These are phyloP conservation scores for Doris montereyensis DNA, from an alignment of 2,888 invertebrate genomes.

Conservation along the genomic window DNA sequence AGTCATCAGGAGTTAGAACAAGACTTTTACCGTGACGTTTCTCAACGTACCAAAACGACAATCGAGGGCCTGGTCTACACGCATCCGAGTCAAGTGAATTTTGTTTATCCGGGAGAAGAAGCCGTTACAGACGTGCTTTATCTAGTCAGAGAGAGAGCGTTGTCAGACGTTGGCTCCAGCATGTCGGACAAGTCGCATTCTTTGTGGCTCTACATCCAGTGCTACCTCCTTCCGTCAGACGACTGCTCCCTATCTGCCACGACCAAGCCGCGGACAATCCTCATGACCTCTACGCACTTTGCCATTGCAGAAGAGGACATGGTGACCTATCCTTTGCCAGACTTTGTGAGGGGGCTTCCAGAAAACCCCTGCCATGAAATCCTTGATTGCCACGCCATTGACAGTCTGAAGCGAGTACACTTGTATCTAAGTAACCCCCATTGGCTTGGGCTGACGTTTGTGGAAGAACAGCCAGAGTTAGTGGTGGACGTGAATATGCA, in stretches of 20 bases:
- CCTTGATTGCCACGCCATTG: slow-evolving; percentile 59
- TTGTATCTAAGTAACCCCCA: slow-evolving; percentile 53
- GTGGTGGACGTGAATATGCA: slow-evolving; percentile 63
- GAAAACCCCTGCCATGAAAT: slow-evolving; percentile 62
- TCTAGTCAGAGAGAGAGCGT: slow-evolving; percentile 59
- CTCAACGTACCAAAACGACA: slow-evolving; percentile 56
- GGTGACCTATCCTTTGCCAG: slow-evolving; percentile 70
- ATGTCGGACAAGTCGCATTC: slow-evolving; percentile 47
- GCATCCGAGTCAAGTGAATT: slow-evolving; percentile 61
- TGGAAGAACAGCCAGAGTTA: slow-evolving; percentile 67
- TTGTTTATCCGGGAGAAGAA: slow-evolving; percentile 68
- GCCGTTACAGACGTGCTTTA: slow-evolving; percentile 64
- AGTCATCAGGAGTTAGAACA: slow-evolving; percentile 59
- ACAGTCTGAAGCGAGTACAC: slow-evolving; percentile 60
- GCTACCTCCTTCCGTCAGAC: slow-evolving; percentile 48
- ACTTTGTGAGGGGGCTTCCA: slow-evolving; percentile 67
- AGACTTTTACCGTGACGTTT: slow-evolving; percentile 66
- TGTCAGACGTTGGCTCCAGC: neutral
- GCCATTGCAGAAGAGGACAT: slow-evolving; percentile 66
- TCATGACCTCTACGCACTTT: slow-evolving; percentile 65
- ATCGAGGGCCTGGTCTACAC: slow-evolving; percentile 64
- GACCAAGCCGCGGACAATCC: slow-evolving; percentile 53
- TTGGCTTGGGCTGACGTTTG: slow-evolving; percentile 62
- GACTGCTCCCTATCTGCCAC: no score
- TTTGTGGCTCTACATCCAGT: slow-evolving; percentile 59